Evolutionary conservation across 2,113 vertebrate species (phyloP).

Genomic region (Procavia capensis): DNA sequence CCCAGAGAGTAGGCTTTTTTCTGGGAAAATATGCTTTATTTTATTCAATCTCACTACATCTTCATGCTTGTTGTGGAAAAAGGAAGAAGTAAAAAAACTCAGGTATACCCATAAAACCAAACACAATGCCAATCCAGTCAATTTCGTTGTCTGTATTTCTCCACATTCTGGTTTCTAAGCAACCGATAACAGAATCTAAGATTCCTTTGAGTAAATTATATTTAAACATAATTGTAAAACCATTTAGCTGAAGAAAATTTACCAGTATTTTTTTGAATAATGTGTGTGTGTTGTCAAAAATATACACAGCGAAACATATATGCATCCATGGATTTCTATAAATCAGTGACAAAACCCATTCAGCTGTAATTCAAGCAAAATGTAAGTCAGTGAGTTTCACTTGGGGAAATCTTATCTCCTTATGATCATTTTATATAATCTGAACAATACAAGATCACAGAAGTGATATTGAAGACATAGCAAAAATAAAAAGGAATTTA

Average conservation of each 20-base stretch:
- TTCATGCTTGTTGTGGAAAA: neutral
- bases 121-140: too few relatives aligned
- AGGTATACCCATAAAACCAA: too few relatives aligned
- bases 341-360: neutral
- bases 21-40: neutral
- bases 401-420: neutral
- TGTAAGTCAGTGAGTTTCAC: neutral
- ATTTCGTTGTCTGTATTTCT: neutral
- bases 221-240: constrained; percentile 36
- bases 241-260: neutral
- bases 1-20: neutral
- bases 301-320: neutral
- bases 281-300: neutral
- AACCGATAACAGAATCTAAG: neutral
- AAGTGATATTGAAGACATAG: neutral
- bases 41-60: neutral
- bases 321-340: neutral
- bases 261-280: neutral
- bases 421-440: neutral
- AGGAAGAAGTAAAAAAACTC: neutral
- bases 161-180: constrained; percentile 11
- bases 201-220: neutral
- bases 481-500: neutral
- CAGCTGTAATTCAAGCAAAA: neutral
- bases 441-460: neutral